phyloP scores from a whole-genome alignment of 1,140 invertebrate species.

The Lethrus apterus region DNA sequence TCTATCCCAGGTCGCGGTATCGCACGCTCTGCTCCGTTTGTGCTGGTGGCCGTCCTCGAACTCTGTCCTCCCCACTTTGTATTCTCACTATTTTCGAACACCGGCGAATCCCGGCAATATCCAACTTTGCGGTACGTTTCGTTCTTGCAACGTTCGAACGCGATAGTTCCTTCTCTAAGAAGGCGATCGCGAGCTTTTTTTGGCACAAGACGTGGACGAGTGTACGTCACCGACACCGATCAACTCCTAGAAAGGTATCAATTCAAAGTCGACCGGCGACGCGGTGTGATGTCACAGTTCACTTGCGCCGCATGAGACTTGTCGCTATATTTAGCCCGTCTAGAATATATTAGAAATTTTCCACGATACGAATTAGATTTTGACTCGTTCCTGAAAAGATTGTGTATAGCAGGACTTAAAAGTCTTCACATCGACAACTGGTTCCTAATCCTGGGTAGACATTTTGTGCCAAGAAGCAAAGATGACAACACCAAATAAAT shows the following conservation, averaged over 20 bases:
- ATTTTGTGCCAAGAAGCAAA: no score
- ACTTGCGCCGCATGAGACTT: constrained; percentile 23
- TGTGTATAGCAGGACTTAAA: no score
- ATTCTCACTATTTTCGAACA: constrained; percentile 17
- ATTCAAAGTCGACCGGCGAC: constrained; percentile 21
- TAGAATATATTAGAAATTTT: constrained; percentile 18
- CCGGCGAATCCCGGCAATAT: constrained; percentile 14
- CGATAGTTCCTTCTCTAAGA: not conserved
- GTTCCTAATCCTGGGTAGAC: no score
- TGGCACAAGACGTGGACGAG: constrained; percentile 13
- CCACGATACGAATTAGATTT: not conserved
- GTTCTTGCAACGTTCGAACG: not conserved
- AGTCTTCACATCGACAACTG: no score
- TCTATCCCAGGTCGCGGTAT: constrained; percentile 21
- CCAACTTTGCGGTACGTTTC: not conserved
- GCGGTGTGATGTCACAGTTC: constrained; percentile 23
- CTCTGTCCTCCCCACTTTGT: constrained; percentile 18
- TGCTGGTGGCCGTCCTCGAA: constrained; percentile 22
- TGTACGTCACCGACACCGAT: constrained; percentile 15
- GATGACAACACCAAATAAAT: no score
- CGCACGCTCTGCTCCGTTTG: constrained; percentile 16
- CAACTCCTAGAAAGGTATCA: constrained; percentile 32
- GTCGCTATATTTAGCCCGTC: constrained; percentile 22
- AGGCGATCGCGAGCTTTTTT: constrained; percentile 16
- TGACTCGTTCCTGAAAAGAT: no score